These are phyloP conservation scores for Pachymerium ferrugineum DNA, from an alignment of 2,888 invertebrate genomes.

Conservation along the genomic window DNA sequence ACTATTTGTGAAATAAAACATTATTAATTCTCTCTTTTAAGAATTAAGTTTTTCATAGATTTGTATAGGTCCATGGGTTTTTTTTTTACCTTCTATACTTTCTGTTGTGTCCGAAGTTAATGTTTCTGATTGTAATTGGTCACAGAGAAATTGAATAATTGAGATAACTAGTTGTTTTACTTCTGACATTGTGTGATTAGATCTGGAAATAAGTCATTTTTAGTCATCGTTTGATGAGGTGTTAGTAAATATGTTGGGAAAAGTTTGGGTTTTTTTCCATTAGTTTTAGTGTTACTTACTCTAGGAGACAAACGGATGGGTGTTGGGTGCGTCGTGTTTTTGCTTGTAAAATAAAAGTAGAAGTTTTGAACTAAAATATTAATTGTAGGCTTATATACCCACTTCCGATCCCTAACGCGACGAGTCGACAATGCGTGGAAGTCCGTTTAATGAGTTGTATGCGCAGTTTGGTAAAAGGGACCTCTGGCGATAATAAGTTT, in stretches of 20 bases:
- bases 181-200: conserved; percentile 38
- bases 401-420: conserved; percentile 4
- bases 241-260: too few relatives aligned
- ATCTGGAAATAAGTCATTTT: neutral
- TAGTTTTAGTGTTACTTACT: neutral
- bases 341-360: neutral
- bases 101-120: conserved; percentile 56
- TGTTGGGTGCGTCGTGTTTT: neutral
- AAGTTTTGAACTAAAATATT: neutral
- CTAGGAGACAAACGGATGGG: too few relatives aligned
- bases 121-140: conserved; percentile 47
- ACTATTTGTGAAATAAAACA: conserved; percentile 56
- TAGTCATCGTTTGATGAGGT: too few relatives aligned
- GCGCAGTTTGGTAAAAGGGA: neutral
- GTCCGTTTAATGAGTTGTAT: too few relatives aligned
- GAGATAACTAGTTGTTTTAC: conserved; percentile 47
- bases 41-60: neutral
- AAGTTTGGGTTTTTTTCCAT: neutral
- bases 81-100: conserved; percentile 62
- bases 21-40: neutral
- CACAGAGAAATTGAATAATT: conserved; percentile 51
- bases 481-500: too few relatives aligned
- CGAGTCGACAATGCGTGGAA: conserved; percentile 7
- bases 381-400: neutral
- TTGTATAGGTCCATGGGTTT: neutral